Conservation (phyloP, 1,140 invertebrate species). For the Thaumetopoea pityocampa region DNA sequence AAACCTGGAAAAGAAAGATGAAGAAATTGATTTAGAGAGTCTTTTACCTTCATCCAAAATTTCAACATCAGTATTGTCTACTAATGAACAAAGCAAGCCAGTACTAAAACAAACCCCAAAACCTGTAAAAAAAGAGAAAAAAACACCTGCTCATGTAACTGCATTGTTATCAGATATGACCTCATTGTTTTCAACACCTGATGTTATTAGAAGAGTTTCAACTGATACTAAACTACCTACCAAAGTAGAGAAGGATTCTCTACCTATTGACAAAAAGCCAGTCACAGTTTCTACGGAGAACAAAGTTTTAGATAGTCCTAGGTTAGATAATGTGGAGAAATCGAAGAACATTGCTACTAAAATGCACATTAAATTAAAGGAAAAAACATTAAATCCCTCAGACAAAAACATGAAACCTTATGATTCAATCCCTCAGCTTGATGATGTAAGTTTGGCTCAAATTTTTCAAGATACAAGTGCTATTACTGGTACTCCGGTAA, state of each 20-base stretch:
- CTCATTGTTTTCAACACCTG: slow-evolving; percentile 85
- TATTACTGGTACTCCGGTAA: slow-evolving; percentile 30
- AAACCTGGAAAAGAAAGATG: slow-evolving; percentile 36
- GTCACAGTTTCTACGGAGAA: slow-evolving; percentile 38
- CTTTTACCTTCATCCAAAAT: slow-evolving; percentile 30
- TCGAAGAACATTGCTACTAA: slow-evolving; percentile 37
- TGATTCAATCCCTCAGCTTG: slow-evolving; percentile 64
- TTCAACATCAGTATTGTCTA: slow-evolving; percentile 11
- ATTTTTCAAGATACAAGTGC: slow-evolving; percentile 58
- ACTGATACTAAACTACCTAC: slow-evolving; percentile 61
- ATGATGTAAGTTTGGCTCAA: slow-evolving; percentile 69
- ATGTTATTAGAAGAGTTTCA: slow-evolving; percentile 83
- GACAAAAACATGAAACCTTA: slow-evolving; percentile 50
- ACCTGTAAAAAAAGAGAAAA: slow-evolving; percentile 81
- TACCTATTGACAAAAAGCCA: slow-evolving; percentile 39
- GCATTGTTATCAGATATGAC: slow-evolving; percentile 79
- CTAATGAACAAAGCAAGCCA: slow-evolving; percentile 38
- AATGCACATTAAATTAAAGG: slow-evolving; percentile 46
- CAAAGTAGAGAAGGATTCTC: slow-evolving; percentile 40
- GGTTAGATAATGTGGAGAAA: slow-evolving; percentile 40
- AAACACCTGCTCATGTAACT: slow-evolving; percentile 79
- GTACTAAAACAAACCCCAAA: slow-evolving; percentile 57
- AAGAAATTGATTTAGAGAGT: slow-evolving; percentile 34
- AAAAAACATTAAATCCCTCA: slow-evolving; percentile 28
- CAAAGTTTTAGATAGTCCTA: slow-evolving; percentile 21